Evolutionary conservation across 2,797 vertebrate genomes (phyloP), one percentile per base, ranked within the genome.

Genomic region (Prunella strophiata): DNA sequence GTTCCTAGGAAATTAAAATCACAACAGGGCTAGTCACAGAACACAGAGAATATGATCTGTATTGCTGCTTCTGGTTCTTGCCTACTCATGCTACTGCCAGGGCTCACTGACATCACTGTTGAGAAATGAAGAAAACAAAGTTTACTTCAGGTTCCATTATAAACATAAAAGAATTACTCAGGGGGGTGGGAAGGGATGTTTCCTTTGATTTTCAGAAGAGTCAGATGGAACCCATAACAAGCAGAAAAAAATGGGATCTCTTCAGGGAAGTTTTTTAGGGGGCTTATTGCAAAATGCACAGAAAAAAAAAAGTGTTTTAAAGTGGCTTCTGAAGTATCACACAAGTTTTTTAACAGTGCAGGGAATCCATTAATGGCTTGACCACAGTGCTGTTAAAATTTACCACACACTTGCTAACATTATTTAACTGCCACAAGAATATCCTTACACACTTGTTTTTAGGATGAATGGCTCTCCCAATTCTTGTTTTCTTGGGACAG

Each of bases 1-100:
- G 36, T 65, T 89, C 48, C 62, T 91, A 52, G 70, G 51, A 92
- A 94, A 85, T 72, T n/a, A 75, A 92, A 92, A 70, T 83, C 54
- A 2, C 26, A 78, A 58, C 11, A 75, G 73, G 30, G 26, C n/a
- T 51, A 52, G 36, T 50, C 68, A 83, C 19, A 83, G 66, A 86
- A 58, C 54, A 91, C 65, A 89, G 3, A 85, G 40, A 83, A 38
- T 45, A 50, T 29, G 10, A 89, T 81, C 55, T 59, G 47, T n/a
- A 27, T 34, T 62, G 66, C n/a, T 96, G 17, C 84, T 89, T 85
- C 57, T 58, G 45, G 26, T 47, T 93, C 82, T 66, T 92, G 66
- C 72, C 89, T 92, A 57, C 47, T 59, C 72, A 42, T 78, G 70
- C 80, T 81, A 67, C 65, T 91, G 88, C 78, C 57, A 85, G 43